Percentiles rank a stretch among this genome's conserved stretches.
phyloP scores from a whole-genome alignment of 2,113 vertebrate species.

The Nyctereutes procyonoides region DNA sequence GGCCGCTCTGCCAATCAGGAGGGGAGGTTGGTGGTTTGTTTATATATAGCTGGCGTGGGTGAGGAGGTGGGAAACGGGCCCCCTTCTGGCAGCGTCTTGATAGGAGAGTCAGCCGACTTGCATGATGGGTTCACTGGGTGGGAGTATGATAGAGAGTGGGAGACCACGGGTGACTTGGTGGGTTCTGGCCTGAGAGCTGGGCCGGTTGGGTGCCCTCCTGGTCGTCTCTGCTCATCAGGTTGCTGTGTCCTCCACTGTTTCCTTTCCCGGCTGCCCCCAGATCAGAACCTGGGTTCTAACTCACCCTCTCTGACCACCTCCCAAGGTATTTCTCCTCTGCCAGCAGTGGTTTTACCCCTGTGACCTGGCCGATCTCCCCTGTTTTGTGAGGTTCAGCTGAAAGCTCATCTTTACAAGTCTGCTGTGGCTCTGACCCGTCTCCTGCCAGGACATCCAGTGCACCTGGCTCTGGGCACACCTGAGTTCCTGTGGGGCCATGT shows the following conservation, averaged over 20 bases:
- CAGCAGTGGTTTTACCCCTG: neutral
- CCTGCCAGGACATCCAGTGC: too few species aligned
- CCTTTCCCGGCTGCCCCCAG: neutral
- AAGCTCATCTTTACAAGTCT: neutral
- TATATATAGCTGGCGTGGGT: neutral
- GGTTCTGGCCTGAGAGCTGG: fast-evolving
- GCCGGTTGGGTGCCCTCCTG: too few species aligned
- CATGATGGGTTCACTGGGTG: neutral
- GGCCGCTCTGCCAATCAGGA: neutral
- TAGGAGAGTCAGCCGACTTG: neutral
- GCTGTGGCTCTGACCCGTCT: neutral
- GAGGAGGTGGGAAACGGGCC: neutral
- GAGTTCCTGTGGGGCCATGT: neutral
- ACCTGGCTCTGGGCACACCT: neutral
- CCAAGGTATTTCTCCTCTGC: neutral
- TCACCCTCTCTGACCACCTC: too few species aligned
- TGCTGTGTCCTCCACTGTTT: neutral
- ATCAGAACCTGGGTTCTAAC: neutral
- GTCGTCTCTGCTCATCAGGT: neutral
- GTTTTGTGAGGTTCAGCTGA: neutral
- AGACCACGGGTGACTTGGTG: neutral
- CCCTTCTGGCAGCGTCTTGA: neutral
- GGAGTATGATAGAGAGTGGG: too few species aligned
- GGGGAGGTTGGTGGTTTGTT: neutral
- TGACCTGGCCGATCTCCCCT: neutral